Percentiles rank a stretch among this genome's conserved stretches.
Evolutionary conservation across 2,888 invertebrate species (phyloP).

Genomic region (Polyommatus icarus): DNA sequence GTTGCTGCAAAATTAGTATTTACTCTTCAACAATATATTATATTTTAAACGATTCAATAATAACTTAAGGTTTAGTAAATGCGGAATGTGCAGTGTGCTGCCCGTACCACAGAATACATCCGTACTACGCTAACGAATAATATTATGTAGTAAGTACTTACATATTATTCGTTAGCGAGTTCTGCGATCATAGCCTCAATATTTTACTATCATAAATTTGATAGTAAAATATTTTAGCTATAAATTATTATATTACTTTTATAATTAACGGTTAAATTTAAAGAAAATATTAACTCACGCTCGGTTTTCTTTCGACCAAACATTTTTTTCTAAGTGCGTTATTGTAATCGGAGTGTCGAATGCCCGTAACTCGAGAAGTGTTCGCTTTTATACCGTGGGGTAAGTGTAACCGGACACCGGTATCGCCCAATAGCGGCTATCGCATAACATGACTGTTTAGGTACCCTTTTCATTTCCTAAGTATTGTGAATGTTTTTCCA

Average conservation of each 20-base stretch:
- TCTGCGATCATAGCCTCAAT: no score
- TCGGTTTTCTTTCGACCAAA: background rate
- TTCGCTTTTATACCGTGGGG: slow-evolving; percentile 73
- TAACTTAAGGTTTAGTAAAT: no score
- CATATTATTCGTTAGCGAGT: no score
- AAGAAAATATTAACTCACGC: slow-evolving; percentile 5
- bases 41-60: no score
- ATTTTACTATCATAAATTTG: no score
- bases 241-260: background rate
- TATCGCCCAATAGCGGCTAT: slow-evolving; percentile 56
- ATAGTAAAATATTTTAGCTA: no score
- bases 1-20: background rate
- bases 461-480: slow-evolving; percentile 70
- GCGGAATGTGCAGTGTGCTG: no score
- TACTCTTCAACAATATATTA: no score
- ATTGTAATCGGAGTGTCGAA: slow-evolving; percentile 50
- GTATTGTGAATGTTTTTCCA: slow-evolving; percentile 48
- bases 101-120: no score
- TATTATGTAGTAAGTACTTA: no score
- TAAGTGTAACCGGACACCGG: slow-evolving; percentile 66
- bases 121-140: no score
- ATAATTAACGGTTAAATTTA: background rate
- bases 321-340: slow-evolving; percentile 32
- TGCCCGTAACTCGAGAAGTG: slow-evolving; percentile 64
- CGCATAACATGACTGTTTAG: slow-evolving; percentile 46